Evolutionary conservation across 2,797 vertebrate species (phyloP).

Genomic region (Calcarius lapponicus): DNA sequence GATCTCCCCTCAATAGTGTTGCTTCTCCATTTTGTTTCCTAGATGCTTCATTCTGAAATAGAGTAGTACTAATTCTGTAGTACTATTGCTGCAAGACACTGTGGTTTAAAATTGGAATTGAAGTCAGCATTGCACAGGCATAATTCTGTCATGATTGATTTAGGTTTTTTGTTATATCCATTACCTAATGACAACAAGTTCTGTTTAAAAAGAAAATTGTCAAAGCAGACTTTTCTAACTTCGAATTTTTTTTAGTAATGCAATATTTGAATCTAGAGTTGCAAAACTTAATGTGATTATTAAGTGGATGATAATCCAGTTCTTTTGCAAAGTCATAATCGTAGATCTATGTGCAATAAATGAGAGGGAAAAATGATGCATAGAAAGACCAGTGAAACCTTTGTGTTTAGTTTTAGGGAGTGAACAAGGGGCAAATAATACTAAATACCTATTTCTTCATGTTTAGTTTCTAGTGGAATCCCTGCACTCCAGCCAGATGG

Average conservation of each 20-base stretch:
- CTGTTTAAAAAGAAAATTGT: neutral
- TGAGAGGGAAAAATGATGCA: neutral
- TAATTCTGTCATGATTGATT: neutral
- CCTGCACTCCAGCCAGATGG: conserved; percentile 89
- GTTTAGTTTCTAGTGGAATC: conserved; percentile 95
- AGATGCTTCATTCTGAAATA: neutral
- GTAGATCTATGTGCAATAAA: neutral
- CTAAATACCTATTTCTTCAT: neutral
- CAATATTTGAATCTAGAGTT: neutral
- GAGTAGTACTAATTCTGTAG: neutral
- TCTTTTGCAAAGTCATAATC: neutral
- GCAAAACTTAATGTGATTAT: neutral
- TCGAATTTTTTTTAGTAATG: neutral
- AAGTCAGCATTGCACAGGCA: neutral
- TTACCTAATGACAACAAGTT: neutral
- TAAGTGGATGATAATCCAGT: neutral
- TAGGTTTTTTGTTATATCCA: neutral
- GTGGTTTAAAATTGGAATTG: neutral
- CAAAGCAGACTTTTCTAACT: neutral
- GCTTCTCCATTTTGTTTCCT: neutral
- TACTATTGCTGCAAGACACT: neutral
- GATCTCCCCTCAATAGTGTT: neutral
- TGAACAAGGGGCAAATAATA: neutral
- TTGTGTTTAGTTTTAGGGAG: neutral
- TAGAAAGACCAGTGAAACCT: neutral